phyloP scores from a whole-genome alignment of 2,797 vertebrate genomes.

The Odontamblyopus lacepedii region DNA sequence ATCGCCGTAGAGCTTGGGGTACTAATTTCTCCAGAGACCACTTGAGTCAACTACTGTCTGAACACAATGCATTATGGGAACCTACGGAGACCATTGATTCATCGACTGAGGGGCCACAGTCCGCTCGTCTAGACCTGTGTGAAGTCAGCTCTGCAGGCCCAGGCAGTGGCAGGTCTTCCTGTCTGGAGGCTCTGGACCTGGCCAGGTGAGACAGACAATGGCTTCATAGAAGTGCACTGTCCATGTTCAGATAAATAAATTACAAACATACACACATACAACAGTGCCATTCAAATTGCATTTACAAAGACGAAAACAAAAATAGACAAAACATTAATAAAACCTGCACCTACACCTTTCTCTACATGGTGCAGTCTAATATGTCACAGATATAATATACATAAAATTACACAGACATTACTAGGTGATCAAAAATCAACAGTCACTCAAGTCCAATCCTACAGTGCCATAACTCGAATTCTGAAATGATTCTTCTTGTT shows the following conservation, averaged over 20 bases:
- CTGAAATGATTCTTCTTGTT: not conserved
- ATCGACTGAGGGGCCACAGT: not conserved
- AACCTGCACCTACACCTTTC: too few species aligned
- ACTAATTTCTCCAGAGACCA: constrained; percentile 60
- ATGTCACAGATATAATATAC: too few species aligned
- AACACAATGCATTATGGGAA: constrained; percentile 64
- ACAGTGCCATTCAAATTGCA: too few species aligned
- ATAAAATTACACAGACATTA: too few species aligned
- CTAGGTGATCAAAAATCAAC: too few species aligned
- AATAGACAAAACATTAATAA: too few species aligned
- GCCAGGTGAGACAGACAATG: constrained; percentile 42
- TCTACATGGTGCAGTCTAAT: too few species aligned
- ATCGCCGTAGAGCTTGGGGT: constrained; percentile 56
- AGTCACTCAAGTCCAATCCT: too few species aligned
- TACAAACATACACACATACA: too few species aligned
- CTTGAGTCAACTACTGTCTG: constrained; percentile 63
- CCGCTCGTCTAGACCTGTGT: not conserved
- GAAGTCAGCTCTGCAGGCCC: not conserved
- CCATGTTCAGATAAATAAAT: too few species aligned
- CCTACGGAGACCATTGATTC: constrained; percentile 30
- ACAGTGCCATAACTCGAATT: not conserved
- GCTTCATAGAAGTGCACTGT: too few species aligned
- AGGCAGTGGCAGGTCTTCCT: constrained; percentile 1
- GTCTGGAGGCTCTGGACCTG: constrained; percentile 54
- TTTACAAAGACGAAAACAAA: too few species aligned